Base-by-base conservation (phyloP, 1,140 invertebrate species). In the Trissolcus basalis region DNA sequence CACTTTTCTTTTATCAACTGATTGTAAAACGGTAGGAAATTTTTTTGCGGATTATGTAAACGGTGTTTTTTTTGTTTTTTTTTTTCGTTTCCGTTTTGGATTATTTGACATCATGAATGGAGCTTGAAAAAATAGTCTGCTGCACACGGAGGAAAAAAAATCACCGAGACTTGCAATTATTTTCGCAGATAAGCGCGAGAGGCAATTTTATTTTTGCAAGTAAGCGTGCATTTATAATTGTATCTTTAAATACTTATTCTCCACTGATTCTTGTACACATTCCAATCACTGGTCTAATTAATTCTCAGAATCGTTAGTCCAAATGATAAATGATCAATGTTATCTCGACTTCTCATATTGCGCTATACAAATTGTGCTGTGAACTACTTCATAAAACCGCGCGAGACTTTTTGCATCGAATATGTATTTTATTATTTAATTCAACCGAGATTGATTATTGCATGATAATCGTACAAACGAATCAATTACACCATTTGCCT, bases 261-360 rank as follows among this genome's bases (percentile, higher is more conserved):
- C 75, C 19, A 41, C 55, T 50, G 69, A 71, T 72, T 71, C 64
- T 47, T 68, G 55, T 61, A 56, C 61, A 76, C 67, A 67, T 75
- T 75, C 77, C 67, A 70, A 77, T 73, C 64, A 71, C 68, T 75
- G 59, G 70, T 68, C 60, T 75, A 80, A 80, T 80, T 80, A 80
- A 80, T 80, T 80, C 78, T 68, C 43, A 80, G 78, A 80, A 80
- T 68, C 75, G 78, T 78, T 80, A 78, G 71, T 68, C 65, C 53
- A 59, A 79, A 77, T 64, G 78, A 78, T 80, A 78, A 78, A 71
- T 73, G 78, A 78, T 80, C 78, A 75, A 80, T 74, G 70, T 78
- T 80, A 78, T 77, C 78, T 73, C 50, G 49, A 51, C 67, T 65
- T 67, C 50, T 71, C 51, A 59, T 69, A 65, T 77, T 68, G 64